These are phyloP conservation scores for Eupristina koningsbergeri DNA, from an alignment of 1,140 invertebrate genomes.

Conservation along the genomic window DNA sequence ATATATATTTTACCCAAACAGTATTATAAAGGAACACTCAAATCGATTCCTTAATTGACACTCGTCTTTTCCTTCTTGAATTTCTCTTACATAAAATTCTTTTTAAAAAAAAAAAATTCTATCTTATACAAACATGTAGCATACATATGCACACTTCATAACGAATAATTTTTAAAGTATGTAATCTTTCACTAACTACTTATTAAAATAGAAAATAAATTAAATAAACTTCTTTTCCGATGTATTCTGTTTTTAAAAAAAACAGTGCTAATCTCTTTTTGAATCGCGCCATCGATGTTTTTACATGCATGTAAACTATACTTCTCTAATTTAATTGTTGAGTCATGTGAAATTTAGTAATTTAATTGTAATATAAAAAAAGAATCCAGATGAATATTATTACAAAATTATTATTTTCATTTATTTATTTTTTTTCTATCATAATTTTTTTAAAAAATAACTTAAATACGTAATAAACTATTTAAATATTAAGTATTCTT, in stretches of 20 bases:
- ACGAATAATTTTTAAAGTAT: conserved; percentile 8
- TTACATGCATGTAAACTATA: conserved; percentile 51
- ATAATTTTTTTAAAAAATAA: neutral
- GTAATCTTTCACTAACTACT: neutral
- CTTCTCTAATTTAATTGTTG: conserved; percentile 51
- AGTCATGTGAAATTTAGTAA: conserved; percentile 42
- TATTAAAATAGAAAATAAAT: conserved; percentile 19
- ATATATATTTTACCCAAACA: neutral
- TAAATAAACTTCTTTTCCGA: conserved; percentile 31
- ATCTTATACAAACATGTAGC: neutral
- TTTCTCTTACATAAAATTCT: neutral
- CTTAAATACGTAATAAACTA: neutral
- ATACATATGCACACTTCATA: neutral
- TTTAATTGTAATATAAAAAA: conserved; percentile 43
- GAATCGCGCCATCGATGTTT: conserved; percentile 51
- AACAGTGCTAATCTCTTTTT: conserved; percentile 45
- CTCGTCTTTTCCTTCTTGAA: neutral
- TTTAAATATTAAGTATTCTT: neutral
- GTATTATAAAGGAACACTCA: conserved; percentile 15
- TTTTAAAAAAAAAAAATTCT: neutral
- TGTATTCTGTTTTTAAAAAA: conserved; percentile 33
- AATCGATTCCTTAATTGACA: neutral
- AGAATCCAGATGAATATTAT: conserved; percentile 41
- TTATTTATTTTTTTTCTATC: neutral
- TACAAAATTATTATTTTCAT: neutral